These are phyloP conservation scores for Polyergus mexicanus DNA, from an alignment of 1,140 invertebrate genomes.

Conservation along the genomic window DNA sequence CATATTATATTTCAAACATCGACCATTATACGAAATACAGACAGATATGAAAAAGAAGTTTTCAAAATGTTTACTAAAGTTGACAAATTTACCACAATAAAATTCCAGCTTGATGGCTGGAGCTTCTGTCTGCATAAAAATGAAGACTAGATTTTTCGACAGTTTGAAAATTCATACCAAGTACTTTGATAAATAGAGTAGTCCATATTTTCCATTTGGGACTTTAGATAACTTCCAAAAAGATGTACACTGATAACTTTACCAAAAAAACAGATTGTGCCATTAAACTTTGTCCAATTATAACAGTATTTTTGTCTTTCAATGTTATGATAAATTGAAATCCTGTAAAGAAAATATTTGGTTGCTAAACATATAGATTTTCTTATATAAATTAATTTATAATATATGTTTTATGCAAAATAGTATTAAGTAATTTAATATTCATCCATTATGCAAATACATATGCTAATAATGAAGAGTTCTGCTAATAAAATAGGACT, in stretches of 20 bases:
- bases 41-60: conserved; percentile 61
- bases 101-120: conserved; percentile 18
- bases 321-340: conserved; percentile 62
- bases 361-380: too few relatives aligned
- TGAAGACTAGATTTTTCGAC: conserved; percentile 29
- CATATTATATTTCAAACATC: neutral
- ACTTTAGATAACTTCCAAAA: conserved; percentile 54
- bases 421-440: neutral
- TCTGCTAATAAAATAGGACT: conserved; percentile 33
- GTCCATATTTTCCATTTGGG: conserved; percentile 46
- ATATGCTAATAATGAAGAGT: conserved; percentile 46
- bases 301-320: neutral
- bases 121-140: neutral
- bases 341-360: conserved; percentile 26
- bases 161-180: conserved; percentile 46
- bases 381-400: too few relatives aligned
- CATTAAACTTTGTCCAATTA: conserved; percentile 32
- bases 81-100: conserved; percentile 51
- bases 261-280: neutral
- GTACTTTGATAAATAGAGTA: neutral
- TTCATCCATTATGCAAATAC: conserved; percentile 61
- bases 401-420: neutral
- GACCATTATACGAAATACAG: conserved; percentile 64
- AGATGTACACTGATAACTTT: conserved; percentile 52
- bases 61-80: conserved; percentile 59